A percentile compares a stretch with the other conserved stretches of the same genome.
These are phyloP conservation scores for Pleuronectes platessa DNA, from an alignment of 2,113 vertebrate species.

Conservation along the genomic window DNA sequence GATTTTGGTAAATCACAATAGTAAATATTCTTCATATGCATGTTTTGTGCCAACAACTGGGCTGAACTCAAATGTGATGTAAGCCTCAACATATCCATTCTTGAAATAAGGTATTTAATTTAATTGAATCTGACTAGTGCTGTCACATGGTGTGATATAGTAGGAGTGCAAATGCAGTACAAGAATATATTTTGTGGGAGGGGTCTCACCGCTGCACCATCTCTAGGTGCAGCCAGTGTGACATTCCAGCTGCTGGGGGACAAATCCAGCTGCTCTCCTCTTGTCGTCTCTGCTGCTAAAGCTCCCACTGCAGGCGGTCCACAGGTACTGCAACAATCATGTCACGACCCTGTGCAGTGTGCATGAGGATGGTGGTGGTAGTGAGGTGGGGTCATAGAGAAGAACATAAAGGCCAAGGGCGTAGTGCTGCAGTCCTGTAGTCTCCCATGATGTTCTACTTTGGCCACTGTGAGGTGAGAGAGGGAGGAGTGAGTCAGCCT, in stretches of 20 bases:
- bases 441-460: constrained; percentile 16
- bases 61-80: background rate
- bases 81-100: background rate
- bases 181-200: constrained; percentile 4
- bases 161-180: constrained; percentile 2
- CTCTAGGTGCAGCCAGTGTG: constrained; percentile 21
- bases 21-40: background rate
- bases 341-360: background rate
- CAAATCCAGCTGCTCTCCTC: constrained; percentile 3
- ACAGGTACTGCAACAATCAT: constrained; percentile 32
- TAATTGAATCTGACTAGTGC: background rate
- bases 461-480: background rate
- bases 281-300: constrained; percentile 5
- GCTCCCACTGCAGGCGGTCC: constrained; percentile 40
- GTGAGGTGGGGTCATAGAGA: constrained; percentile 1
- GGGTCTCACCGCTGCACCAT: constrained; percentile 38
- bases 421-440: constrained; percentile 38
- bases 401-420: constrained; percentile 17
- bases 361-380: background rate
- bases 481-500: constrained; percentile 37
- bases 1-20: background rate
- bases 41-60: background rate
- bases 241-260: constrained; percentile 56
- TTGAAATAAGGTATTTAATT: background rate
- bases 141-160: background rate